Percentiles rank a stretch among this genome's conserved stretches.
Evolutionary conservation across 1,140 invertebrate species (phyloP).

Genomic region (Nasonia vitripennis): DNA sequence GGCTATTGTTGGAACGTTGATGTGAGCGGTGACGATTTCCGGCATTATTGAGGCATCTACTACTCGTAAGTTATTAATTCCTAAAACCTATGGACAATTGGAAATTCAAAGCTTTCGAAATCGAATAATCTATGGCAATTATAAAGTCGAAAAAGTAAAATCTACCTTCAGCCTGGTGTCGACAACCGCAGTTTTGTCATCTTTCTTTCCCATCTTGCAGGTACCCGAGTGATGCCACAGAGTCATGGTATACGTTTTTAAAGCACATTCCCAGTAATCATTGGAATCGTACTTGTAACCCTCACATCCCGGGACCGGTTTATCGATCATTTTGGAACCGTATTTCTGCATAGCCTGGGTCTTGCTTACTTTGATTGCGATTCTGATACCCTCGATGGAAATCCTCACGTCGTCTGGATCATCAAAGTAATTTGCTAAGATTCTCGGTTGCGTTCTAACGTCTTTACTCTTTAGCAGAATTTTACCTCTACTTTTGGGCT

Average conservation of each 20-base stretch:
- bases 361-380: not conserved
- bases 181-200: constrained; percentile 4
- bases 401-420: not conserved
- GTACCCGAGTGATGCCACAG: constrained; percentile 5
- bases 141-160: too few species aligned
- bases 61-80: constrained; percentile 3
- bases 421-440: not conserved
- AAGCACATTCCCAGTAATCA: constrained; percentile 14
- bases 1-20: not conserved
- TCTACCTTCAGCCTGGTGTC: not conserved
- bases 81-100: not conserved
- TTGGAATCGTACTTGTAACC: not conserved
- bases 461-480: not conserved
- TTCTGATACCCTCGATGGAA: not conserved
- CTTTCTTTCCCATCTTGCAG: not conserved
- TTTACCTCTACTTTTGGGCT: constrained; percentile 18
- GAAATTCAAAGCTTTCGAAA: not conserved
- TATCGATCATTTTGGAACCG: not conserved
- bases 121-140: too few species aligned
- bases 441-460: not conserved
- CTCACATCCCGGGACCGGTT: not conserved
- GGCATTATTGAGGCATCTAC: constrained; percentile 18
- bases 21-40: not conserved
- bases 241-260: not conserved
- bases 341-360: constrained; percentile 6